phyloP scores from a whole-genome alignment of 2,888 invertebrate genomes.

The Lasioglossum leucozonium region DNA sequence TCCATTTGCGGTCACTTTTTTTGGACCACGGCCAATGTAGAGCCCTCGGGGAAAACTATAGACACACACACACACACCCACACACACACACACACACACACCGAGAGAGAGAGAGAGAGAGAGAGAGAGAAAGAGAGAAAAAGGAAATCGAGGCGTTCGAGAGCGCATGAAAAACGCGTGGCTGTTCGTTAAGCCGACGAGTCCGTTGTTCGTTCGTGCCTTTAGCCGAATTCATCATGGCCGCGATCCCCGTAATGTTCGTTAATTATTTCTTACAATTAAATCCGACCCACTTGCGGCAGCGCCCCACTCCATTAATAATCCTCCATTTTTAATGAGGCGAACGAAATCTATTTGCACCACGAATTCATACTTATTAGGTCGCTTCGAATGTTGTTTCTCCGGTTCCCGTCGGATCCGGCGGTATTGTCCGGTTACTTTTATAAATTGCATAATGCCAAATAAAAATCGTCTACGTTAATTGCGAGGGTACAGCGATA shows the following conservation, averaged over 20 bases:
- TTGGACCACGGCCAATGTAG: conserved; percentile 57
- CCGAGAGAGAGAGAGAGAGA: conserved; percentile 21
- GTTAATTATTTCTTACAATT: conserved; percentile 32
- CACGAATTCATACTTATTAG: neutral
- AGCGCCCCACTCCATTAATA: neutral
- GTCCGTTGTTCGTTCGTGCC: conserved; percentile 49
- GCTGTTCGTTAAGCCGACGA: conserved; percentile 58
- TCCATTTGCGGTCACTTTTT: conserved; percentile 64
- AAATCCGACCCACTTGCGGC: neutral
- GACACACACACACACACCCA: neutral
- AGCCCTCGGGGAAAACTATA: neutral
- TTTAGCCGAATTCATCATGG: conserved; percentile 52
- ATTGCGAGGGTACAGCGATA: neutral
- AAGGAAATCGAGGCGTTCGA: conserved; percentile 45
- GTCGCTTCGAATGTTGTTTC: neutral
- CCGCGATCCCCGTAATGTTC: conserved; percentile 9
- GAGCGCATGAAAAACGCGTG: conserved; percentile 48
- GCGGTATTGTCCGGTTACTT: neutral
- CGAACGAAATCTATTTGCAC: neutral
- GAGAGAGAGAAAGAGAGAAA: conserved; percentile 1
- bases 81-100: too few species aligned
- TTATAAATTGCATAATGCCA: neutral
- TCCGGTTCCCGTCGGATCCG: neutral
- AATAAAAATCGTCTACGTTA: neutral
- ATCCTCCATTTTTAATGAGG: neutral